These are phyloP conservation scores for Geophilus truncorum DNA, from an alignment of 2,888 invertebrate species.

Conservation along the genomic window DNA sequence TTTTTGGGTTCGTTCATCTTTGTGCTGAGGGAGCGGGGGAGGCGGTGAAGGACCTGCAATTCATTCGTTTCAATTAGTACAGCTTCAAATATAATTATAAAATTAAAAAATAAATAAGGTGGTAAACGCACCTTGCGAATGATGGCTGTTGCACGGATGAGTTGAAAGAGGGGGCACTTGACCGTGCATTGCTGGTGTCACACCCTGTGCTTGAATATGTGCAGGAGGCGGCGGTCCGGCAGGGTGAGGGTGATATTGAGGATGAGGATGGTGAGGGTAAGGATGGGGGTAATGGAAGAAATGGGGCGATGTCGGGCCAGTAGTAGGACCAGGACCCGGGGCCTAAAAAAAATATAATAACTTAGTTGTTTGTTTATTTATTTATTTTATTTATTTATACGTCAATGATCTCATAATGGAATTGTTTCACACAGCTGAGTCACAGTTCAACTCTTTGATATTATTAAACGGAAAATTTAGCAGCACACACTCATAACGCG, in stretches of 20 bases:
- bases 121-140: slow-evolving; percentile 39
- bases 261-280: slow-evolving; percentile 28
- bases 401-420: slow-evolving; percentile 3
- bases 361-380: background rate
- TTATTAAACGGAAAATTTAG: background rate
- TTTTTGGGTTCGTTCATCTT: slow-evolving; percentile 72
- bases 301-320: slow-evolving; percentile 35
- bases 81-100: background rate
- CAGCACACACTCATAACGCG: background rate
- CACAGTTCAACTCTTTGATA: background rate
- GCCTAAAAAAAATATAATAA: slow-evolving; percentile 32
- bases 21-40: slow-evolving; percentile 50
- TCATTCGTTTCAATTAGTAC: too few relatives aligned
- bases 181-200: slow-evolving; percentile 37
- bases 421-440: background rate
- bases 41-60: slow-evolving; percentile 39
- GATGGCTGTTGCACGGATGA: slow-evolving; percentile 40
- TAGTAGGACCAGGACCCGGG: slow-evolving; percentile 34
- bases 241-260: slow-evolving; percentile 36
- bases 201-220: slow-evolving; percentile 35
- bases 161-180: slow-evolving; percentile 35
- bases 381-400: background rate
- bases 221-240: slow-evolving; percentile 38
- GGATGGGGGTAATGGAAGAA: slow-evolving; percentile 38
- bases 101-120: background rate